Evolutionary conservation across 2,113 vertebrate species (phyloP), one percentile per base, ranked within the genome.

Genomic region (Rafetus swinhoei): DNA sequence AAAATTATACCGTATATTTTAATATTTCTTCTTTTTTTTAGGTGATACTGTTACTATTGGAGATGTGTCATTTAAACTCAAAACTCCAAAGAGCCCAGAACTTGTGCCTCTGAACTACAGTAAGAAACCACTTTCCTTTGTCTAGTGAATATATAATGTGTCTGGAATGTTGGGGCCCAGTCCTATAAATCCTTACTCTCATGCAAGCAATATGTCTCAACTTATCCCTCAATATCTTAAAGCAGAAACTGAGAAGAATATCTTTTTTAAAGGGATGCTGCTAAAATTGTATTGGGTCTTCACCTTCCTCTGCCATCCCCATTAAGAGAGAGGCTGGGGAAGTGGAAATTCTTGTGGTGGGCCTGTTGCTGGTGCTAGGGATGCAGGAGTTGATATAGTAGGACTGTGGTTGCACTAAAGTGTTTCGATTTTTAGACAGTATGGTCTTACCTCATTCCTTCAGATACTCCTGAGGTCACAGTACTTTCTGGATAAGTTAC

Each of bases 1-100:
- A 22, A 88, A 81, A 11, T 35, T 25, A 35, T 45, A n/a, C 54
- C 62, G 9, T 54, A 15, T 72, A 16, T 50, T 50, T 29, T 77
- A 72, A 84, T 50, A 84, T 89, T 83, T 88, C 2, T 96, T 95
- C 83, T 93, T 79, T 80, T 9, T 97, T 97, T 85, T 93, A 99
- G 99, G 99, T 95, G 99, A 98, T 96, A 99, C 98, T n/a, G 97
- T 99, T 95, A 99, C 96, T 93, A 99, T 99, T n/a, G 99, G 99
- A 79, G 99, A 99, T 82, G 97, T 99, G 69, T 97, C 98, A 35
- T 99, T 99, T 96, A 98, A 98, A 94, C 95, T 99, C 93, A 99
- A 99, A 98, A 85, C 95, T 9, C 99, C 99, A 15, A 98, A 95
- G 97, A 99, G 98, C 87, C 99, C 99, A 24, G 99, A 99, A 94